Evolutionary conservation across 1,140 invertebrate genomes (phyloP).

Genomic region (Triops cancriformis): DNA sequence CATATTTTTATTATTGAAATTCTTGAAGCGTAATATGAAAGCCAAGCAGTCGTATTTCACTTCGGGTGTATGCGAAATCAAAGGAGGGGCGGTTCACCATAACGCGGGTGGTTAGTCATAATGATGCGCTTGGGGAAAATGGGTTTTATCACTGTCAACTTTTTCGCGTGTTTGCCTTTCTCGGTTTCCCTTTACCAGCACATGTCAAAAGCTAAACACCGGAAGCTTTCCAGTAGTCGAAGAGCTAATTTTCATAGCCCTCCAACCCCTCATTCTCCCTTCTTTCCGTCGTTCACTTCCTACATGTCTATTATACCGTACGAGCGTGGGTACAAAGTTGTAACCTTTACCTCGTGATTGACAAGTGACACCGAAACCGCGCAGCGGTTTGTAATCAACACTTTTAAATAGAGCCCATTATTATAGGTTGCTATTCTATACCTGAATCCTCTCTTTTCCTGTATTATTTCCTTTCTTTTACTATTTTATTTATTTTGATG

Average conservation of each 20-base stretch:
- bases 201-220: slow-evolving; percentile 6
- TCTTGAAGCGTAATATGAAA: too few species aligned
- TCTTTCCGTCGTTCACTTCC: background rate
- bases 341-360: background rate
- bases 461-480: too few species aligned
- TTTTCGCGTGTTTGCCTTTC: background rate
- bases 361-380: background rate
- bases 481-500: too few species aligned
- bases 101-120: background rate
- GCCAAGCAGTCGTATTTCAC: too few species aligned
- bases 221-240: background rate
- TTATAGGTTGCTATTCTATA: too few species aligned
- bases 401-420: background rate
- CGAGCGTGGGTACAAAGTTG: background rate
- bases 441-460: too few species aligned
- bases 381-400: background rate
- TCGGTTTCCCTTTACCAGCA: background rate
- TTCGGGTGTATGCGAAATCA: too few species aligned
- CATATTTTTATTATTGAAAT: too few species aligned
- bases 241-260: background rate
- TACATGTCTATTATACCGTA: background rate
- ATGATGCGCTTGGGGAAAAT: background rate
- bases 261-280: background rate
- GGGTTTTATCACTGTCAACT: background rate
- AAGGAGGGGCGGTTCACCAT: background rate